A percentile compares a stretch with the other conserved stretches of the same genome.
Evolutionary conservation across 2,888 invertebrate genomes (phyloP).

Genomic region (Apodemia zela): DNA sequence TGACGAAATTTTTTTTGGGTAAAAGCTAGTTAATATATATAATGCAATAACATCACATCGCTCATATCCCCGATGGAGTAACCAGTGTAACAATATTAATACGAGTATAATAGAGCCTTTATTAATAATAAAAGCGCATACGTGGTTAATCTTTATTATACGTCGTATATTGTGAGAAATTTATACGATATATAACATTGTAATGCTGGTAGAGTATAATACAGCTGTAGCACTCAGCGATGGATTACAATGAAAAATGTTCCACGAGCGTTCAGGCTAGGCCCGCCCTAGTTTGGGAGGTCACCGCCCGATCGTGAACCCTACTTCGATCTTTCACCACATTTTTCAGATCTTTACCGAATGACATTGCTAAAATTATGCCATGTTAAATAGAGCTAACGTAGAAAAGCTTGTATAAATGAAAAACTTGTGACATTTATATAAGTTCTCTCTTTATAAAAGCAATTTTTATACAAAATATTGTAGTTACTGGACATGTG

Average conservation of each 20-base stretch:
- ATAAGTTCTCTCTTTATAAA: neutral
- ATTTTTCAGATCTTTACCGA: constrained; percentile 30
- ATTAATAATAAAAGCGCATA: no score
- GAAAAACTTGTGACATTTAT: neutral
- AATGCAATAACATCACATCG: no score
- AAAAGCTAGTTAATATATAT: no score
- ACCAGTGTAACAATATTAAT: no score
- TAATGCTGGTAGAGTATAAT: constrained; percentile 2
- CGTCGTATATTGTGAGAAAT: constrained; percentile 12
- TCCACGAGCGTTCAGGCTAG: constrained; percentile 49
- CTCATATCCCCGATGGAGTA: no score
- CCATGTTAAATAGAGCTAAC: neutral
- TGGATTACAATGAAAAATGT: constrained; percentile 31
- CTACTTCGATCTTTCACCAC: constrained; percentile 39
- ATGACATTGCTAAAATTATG: constrained; percentile 6
- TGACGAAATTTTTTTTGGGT: no score
- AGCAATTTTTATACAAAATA: no score
- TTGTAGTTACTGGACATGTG: no score
- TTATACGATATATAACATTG: constrained; percentile 14
- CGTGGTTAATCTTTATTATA: constrained; percentile 7
- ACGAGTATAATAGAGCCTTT: no score
- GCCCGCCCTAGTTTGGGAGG: constrained; percentile 67
- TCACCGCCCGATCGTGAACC: constrained; percentile 74
- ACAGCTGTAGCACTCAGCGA: constrained; percentile 17
- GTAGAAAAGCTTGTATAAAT: neutral